Conservation (phyloP, 1,140 invertebrate species). For the Bathynomus jamesi region DNA sequence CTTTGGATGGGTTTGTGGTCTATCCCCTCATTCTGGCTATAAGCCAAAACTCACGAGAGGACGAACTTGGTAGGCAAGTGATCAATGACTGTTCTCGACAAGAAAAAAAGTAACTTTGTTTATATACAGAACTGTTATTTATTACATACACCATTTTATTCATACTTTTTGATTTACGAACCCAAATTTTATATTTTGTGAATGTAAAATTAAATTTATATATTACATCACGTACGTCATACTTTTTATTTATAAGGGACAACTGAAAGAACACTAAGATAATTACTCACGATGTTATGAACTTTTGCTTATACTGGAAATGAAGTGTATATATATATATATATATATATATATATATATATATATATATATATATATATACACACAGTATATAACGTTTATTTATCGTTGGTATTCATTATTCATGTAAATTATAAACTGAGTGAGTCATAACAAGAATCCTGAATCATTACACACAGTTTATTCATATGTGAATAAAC, state of each 20-base stretch:
- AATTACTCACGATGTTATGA: no score
- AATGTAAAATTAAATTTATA: not conserved
- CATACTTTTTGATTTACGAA: not conserved
- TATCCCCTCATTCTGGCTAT: not conserved
- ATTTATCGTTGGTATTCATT: no score
- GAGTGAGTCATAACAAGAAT: no score
- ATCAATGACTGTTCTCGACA: not conserved
- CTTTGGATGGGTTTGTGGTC: not conserved
- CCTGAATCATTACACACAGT: no score
- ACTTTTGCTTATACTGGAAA: not conserved
- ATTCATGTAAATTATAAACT: no score
- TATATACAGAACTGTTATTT: not conserved
- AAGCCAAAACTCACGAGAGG: not conserved
- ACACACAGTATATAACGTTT: no score
- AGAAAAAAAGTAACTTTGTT: not conserved
- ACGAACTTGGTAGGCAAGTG: not conserved
- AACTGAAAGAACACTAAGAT: no score
- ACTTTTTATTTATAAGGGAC: no score
- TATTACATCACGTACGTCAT: not conserved
- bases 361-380: slow-evolving; percentile 3
- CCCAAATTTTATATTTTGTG: not conserved
- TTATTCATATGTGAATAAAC: no score
- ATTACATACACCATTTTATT: not conserved
- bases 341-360: not conserved
- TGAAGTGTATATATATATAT: not conserved